A percentile compares a stretch with the other conserved stretches of the same genome.
phyloP scores from a whole-genome alignment of 2,888 invertebrate species.

The Poecilobothrus nobilitatus region DNA sequence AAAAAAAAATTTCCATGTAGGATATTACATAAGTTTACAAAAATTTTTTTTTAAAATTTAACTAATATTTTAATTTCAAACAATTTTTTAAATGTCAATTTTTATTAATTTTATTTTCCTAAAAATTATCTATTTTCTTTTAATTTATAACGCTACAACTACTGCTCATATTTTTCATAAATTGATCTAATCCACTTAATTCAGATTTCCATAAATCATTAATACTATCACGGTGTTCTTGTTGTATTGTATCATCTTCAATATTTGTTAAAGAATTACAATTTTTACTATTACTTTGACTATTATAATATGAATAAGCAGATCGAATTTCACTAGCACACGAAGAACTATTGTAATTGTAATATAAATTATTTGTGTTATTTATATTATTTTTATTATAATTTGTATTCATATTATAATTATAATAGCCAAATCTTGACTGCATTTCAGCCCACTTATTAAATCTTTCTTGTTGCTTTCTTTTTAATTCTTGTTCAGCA shows the following conservation, averaged over 20 bases:
- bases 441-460: constrained; percentile 46
- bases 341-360: constrained; percentile 11
- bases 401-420: constrained; percentile 17
- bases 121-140: not conserved
- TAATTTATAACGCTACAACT: constrained; percentile 12
- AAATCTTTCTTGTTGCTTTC: constrained; percentile 49
- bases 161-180: constrained; percentile 49
- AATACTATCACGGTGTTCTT: constrained; percentile 30
- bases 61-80: too few species aligned
- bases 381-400: constrained; percentile 11
- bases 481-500: constrained; percentile 49
- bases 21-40: too few species aligned
- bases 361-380: constrained; percentile 9
- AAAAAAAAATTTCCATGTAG: too few species aligned
- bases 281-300: not conserved
- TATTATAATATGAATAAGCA: constrained; percentile 8
- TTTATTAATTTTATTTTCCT: too few species aligned
- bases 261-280: constrained; percentile 8
- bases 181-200: constrained; percentile 50
- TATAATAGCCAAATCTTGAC: constrained; percentile 33
- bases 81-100: too few species aligned
- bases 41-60: too few species aligned
- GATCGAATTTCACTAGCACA: constrained; percentile 20
- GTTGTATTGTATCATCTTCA: not conserved
- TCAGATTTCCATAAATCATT: constrained; percentile 45